Evolutionary conservation across 2,113 vertebrate species (phyloP).

Genomic region (Notechis scutatus): DNA sequence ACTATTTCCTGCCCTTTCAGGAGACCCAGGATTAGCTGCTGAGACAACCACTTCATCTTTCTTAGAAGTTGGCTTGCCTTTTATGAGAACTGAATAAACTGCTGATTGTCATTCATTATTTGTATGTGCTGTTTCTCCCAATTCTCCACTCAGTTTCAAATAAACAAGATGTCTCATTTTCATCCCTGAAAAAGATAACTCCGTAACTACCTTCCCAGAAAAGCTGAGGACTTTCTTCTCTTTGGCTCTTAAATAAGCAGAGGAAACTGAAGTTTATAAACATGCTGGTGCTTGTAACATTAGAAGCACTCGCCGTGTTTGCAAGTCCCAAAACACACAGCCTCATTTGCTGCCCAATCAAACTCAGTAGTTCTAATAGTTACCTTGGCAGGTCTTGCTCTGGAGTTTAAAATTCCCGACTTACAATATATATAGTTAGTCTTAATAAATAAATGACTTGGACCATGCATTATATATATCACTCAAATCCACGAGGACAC

Average conservation of each 20-base stretch:
- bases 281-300: conserved; percentile 33
- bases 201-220: neutral
- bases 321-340: conserved; percentile 54
- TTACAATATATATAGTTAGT: conserved; percentile 81
- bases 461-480: conserved; percentile 92
- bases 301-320: conserved; percentile 27
- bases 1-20: neutral
- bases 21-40: neutral
- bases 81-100: neutral
- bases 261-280: conserved; percentile 50
- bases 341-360: conserved; percentile 61
- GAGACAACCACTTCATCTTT: neutral
- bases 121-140: neutral
- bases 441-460: conserved; percentile 95
- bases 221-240: conserved; percentile 12
- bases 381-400: conserved; percentile 60
- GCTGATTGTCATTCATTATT: neutral
- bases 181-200: neutral
- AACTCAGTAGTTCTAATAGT: conserved; percentile 47
- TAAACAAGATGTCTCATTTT: neutral
- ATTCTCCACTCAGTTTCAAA: neutral
- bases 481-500: conserved; percentile 88
- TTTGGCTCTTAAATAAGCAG: conserved; percentile 30
- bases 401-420: conserved; percentile 67
- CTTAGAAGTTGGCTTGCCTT: neutral